Percentiles rank a stretch among this genome's conserved stretches.
These are phyloP conservation scores for Alentia gelatinosa DNA, from an alignment of 2,888 invertebrate species.

Conservation along the genomic window DNA sequence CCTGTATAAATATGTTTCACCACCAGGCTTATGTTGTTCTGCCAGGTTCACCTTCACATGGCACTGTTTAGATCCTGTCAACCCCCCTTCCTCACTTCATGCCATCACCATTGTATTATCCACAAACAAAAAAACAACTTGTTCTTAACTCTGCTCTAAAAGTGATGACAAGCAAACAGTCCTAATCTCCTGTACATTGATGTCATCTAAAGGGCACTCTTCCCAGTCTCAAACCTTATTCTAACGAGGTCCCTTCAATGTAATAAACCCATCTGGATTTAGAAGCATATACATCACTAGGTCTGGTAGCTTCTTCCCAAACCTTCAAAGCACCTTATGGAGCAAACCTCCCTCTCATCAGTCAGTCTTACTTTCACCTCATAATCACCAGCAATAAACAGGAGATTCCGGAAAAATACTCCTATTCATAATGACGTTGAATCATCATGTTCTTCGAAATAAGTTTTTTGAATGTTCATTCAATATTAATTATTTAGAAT, in stretches of 20 bases:
- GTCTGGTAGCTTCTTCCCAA: too few species aligned
- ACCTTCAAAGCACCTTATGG: too few species aligned
- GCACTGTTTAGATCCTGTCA: background rate
- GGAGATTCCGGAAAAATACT: too few species aligned
- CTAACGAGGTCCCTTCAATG: background rate
- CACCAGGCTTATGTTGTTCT: background rate
- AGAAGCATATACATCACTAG: background rate
- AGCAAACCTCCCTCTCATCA: too few species aligned
- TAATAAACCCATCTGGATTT: background rate
- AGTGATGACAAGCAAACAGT: background rate
- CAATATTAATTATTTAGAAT: too few species aligned
- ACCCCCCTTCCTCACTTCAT: background rate
- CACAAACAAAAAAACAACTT: background rate
- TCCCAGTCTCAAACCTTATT: background rate
- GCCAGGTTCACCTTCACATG: background rate
- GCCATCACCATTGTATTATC: background rate
- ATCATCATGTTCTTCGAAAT: too few species aligned
- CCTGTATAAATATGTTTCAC: background rate
- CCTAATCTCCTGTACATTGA: background rate
- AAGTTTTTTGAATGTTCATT: too few species aligned
- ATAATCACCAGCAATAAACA: too few species aligned
- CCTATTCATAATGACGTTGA: too few species aligned
- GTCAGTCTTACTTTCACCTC: too few species aligned
- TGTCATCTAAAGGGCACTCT: background rate
- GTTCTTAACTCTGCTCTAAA: background rate